Evolutionary conservation across 92 coral and sea anemone genomes (phyloP).

Genomic region (Porites evermanni): DNA sequence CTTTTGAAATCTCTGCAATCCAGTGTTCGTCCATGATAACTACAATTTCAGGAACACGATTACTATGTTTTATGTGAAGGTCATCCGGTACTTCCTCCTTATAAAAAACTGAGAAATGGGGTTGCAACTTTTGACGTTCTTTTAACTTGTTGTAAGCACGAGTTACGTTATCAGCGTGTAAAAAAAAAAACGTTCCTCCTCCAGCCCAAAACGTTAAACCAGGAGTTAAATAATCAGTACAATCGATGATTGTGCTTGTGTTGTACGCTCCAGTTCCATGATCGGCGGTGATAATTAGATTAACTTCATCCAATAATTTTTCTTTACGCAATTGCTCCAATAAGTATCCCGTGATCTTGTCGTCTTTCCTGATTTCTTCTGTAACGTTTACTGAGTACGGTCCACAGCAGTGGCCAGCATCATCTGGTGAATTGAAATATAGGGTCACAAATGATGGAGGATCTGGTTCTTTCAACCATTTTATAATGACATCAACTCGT

Average conservation of each 20-base stretch:
- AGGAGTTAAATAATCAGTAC: constrained; percentile 62
- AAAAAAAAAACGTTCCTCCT: constrained; percentile 24
- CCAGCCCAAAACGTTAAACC: constrained; percentile 31
- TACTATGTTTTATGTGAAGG: constrained; percentile 61
- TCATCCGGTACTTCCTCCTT: constrained; percentile 72
- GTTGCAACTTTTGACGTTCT: constrained; percentile 37
- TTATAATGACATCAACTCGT: constrained; percentile 65
- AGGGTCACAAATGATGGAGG: constrained; percentile 71
- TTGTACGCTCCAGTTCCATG: constrained; percentile 81
- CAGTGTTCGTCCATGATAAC: constrained; percentile 61
- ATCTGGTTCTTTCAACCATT: constrained; percentile 64
- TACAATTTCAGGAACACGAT: constrained; percentile 66
- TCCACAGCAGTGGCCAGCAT: constrained; percentile 72
- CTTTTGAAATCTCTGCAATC: constrained; percentile 31
- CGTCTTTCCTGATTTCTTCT: constrained; percentile 47
- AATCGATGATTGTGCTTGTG: constrained; percentile 43
- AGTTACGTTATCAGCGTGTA: constrained; percentile 45
- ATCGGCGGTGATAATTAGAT: constrained; percentile 85
- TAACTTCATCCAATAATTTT: constrained; percentile 48
- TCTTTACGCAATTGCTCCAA: constrained; percentile 45
- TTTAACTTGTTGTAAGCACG: constrained; percentile 49
- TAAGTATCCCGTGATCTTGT: constrained; percentile 56
- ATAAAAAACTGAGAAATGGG: constrained; percentile 50
- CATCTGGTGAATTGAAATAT: constrained; percentile 81
- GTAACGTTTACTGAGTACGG: constrained; percentile 58